phyloP scores from a whole-genome alignment of 2,888 invertebrate genomes.

The Lacanobia oleracea region DNA sequence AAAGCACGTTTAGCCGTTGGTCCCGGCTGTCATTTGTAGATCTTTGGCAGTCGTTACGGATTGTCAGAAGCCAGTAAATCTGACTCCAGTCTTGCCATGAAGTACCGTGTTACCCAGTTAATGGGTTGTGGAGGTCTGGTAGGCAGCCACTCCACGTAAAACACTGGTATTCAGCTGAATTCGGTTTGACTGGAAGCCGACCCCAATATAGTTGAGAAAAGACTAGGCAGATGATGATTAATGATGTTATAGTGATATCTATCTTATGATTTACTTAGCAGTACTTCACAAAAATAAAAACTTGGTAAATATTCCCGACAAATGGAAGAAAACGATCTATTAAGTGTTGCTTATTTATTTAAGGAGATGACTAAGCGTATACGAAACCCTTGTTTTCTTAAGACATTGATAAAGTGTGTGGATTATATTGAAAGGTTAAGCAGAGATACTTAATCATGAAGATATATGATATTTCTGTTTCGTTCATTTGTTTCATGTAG shows the following conservation, averaged over 20 bases:
- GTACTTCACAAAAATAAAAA: slow-evolving; percentile 5
- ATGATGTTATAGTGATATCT: neutral
- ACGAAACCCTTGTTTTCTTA: slow-evolving; percentile 27
- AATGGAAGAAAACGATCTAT: slow-evolving; percentile 26
- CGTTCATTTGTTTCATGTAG: slow-evolving; percentile 13
- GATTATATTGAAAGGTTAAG: slow-evolving; percentile 33
- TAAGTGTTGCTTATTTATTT: slow-evolving; percentile 30
- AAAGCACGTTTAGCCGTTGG: too few species aligned
- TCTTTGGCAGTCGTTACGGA: too few species aligned
- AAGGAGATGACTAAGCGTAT: slow-evolving; percentile 29
- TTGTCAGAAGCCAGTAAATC: too few species aligned
- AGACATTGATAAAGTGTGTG: slow-evolving; percentile 54
- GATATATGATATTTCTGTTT: slow-evolving; percentile 4
- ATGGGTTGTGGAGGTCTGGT: too few species aligned
- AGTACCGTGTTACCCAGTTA: too few species aligned
- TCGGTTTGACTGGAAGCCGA: too few species aligned
- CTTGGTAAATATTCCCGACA: slow-evolving; percentile 20
- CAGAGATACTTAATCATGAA: slow-evolving; percentile 47
- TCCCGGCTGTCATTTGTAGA: too few species aligned
- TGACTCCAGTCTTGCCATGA: too few species aligned
- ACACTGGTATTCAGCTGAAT: too few species aligned
- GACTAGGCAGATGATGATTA: too few species aligned
- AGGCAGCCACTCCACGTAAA: too few species aligned
- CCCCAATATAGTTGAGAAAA: too few species aligned
- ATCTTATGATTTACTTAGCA: slow-evolving; percentile 4